Evolutionary conservation across 2,888 invertebrate species (phyloP), one percentile per base, ranked within the genome.

Genomic region (Limnephilus lunatus): DNA sequence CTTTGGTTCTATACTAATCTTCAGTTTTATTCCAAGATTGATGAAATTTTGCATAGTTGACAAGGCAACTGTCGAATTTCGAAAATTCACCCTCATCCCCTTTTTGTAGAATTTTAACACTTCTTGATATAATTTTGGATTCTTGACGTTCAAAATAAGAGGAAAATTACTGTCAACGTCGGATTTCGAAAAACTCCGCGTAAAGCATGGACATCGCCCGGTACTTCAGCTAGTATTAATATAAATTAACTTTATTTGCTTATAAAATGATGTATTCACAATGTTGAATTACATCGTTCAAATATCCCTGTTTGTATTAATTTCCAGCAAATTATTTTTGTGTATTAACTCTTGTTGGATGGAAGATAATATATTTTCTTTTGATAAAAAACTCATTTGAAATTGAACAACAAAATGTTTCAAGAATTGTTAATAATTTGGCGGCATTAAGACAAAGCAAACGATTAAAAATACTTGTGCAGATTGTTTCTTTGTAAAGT

Each of bases 391-490:
- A 9, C 68, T 68, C 9, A n/a, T 68, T 68, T 68, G 7, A 25
- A n/a, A 9, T n/a, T 25, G n/a, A 68, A 68, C 68, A 68, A 68
- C 0, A 7, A 25, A 68, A 68, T 68, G 25, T 68, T 68, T 68
- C 25, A 7, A 68, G 9, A 68, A 3, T 9, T 68, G 9, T n/a
- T 68, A 25, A 2, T n/a, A 25, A 68, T 25, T 68, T 68, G 9
- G n/a, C 68, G 1, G 68, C 2, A 9, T n/a, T 68, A 68, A 68
- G 68, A 19, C 68, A 68, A 68, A 68, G 68, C 25, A n/a, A 68
- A 68, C n/a, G 68, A 68, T 68, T 68, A 68, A 68, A 68, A 68
- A 68, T 68, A 68, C 68, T 68, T 68, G 68, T 68, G 68, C 68
- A n/a, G 25, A 68, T 68, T 68, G 25, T 68, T 68, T 68, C 25